Base-by-base conservation (phyloP, 2,797 vertebrate species). In the Mallotus villosus region DNA sequence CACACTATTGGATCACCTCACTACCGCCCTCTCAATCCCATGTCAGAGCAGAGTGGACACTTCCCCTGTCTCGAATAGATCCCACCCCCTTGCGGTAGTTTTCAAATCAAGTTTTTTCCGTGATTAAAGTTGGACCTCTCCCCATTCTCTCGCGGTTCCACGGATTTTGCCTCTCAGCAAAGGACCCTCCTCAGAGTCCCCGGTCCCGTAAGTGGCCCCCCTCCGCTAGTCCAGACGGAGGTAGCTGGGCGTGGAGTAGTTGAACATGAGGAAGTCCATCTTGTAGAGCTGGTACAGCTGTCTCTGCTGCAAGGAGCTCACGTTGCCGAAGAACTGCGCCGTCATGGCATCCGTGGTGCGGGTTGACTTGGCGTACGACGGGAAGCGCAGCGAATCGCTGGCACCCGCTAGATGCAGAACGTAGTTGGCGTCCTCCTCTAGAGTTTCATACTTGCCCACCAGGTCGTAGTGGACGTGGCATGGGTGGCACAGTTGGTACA, bases 231-330 rank as follows among this genome's bases (percentile, higher is more conserved):
- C 95, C 92, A 96, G 74, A 87, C 96, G 96, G 86, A 99, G 94
- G 91, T 98, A 99, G 92, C 92, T 92, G 82, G 97, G 97, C 87
- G 93, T 92, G 87, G 97, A 95, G 91, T 99, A 99, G 93, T 99
- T 99, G 90, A 98, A 99, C 97, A 99, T 98, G 85, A 97, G 94
- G 92, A 98, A 99, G 92, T 99, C 97, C 87, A 97, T 91, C 93
- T 96, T 97, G 92, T 99, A 99, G 82, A 99, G 95, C 86, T 97
- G 94, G 77, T 95, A 97, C 21, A 99, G 95, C 82, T 96, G 95
- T 2, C 89, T 85, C 87, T 97, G 97, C 92, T 98, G 95, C 86
- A 91, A 92, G 0, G 89, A 90, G 89, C 95, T 99, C 92, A 99
- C 96, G 89, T 99, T 99, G 89, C 96, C 94, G 93, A 99, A 99